A percentile compares a stretch with the other conserved stretches of the same genome.
Evolutionary conservation across 2,888 invertebrate genomes (phyloP).

Genomic region (Drosophila bunnanda): DNA sequence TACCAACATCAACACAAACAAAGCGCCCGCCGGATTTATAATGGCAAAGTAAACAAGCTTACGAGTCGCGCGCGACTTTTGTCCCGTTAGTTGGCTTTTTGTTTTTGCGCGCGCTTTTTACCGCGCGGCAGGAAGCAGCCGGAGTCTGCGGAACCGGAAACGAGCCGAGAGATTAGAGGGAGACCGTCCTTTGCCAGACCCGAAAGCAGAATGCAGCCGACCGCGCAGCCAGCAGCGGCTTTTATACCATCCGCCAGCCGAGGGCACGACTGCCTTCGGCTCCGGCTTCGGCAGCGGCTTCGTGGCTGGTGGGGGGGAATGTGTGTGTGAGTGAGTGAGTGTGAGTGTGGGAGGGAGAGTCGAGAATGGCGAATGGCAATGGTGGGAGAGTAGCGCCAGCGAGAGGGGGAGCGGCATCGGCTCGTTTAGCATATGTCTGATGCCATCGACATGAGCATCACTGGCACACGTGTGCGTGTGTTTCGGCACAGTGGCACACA

Average conservation of each 20-base stretch:
- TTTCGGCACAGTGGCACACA: neutral
- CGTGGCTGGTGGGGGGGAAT: neutral
- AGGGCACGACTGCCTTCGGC: conserved; percentile 11
- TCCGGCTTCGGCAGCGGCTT: conserved; percentile 9
- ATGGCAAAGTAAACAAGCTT: conserved; percentile 72
- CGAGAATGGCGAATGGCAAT: too few species aligned
- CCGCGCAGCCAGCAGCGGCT: conserved; percentile 44
- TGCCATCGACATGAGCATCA: conserved; percentile 59
- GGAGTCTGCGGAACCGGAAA: conserved; percentile 5
- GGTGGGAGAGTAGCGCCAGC: neutral
- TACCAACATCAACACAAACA: conserved; percentile 65
- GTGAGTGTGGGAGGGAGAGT: neutral
- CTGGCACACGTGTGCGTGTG: conserved; percentile 21
- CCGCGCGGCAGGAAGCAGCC: conserved; percentile 31
- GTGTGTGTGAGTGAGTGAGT: neutral
- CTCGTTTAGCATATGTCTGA: conserved; percentile 75
- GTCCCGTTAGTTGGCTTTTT: conserved; percentile 45
- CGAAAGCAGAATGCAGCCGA: conserved; percentile 73
- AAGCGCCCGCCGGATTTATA: conserved; percentile 64
- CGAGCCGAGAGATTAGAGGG: conserved; percentile 2
- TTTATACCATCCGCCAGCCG: conserved; percentile 52
- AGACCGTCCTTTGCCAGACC: conserved; percentile 65
- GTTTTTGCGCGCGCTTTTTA: conserved; percentile 75
- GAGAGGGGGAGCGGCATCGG: conserved; percentile 19
- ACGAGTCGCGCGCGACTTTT: conserved; percentile 66